Conservation (phyloP, 2,888 invertebrate genomes). For the Clusia tigrina region DNA sequence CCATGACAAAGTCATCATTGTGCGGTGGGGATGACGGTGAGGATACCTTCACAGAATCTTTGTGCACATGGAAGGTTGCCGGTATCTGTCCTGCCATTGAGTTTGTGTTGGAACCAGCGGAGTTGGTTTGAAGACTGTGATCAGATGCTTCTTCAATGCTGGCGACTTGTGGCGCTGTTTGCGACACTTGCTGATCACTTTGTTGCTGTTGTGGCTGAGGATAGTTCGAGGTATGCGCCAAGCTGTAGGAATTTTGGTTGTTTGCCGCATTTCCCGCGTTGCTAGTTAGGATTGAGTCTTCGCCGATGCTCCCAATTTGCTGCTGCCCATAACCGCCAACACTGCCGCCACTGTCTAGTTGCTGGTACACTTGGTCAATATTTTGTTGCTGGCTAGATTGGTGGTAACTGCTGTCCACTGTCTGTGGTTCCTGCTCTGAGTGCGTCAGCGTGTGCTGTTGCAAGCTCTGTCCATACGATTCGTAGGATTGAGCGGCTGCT, state of each 20-base stretch:
- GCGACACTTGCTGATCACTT: neutral
- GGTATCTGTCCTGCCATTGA: constrained; percentile 21
- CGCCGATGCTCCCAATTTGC: constrained; percentile 1
- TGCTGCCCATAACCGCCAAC: neutral
- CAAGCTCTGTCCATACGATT: constrained; percentile 43
- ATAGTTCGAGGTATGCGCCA: neutral
- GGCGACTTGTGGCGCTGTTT: constrained; percentile 39
- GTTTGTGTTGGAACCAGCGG: constrained; percentile 35
- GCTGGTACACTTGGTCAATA: constrained; percentile 53
- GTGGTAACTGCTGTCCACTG: constrained; percentile 30
- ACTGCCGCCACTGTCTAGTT: constrained; percentile 41
- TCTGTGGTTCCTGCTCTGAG: constrained; percentile 26
- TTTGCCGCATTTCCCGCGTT: neutral
- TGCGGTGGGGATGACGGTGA: constrained; percentile 54
- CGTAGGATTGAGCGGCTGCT: constrained; percentile 45
- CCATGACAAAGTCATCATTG: constrained; percentile 58
- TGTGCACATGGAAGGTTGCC: constrained; percentile 49
- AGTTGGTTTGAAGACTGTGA: constrained; percentile 37
- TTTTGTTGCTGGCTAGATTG: constrained; percentile 46
- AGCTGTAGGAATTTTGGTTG: neutral
- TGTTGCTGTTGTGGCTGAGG: constrained; percentile 4
- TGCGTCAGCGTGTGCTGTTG: constrained; percentile 37
- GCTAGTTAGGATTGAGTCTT: neutral
- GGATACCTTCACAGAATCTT: constrained; percentile 56
- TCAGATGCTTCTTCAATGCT: constrained; percentile 50